phyloP scores from a whole-genome alignment of 2,113 vertebrate species.

The Grammomys surdaster region DNA sequence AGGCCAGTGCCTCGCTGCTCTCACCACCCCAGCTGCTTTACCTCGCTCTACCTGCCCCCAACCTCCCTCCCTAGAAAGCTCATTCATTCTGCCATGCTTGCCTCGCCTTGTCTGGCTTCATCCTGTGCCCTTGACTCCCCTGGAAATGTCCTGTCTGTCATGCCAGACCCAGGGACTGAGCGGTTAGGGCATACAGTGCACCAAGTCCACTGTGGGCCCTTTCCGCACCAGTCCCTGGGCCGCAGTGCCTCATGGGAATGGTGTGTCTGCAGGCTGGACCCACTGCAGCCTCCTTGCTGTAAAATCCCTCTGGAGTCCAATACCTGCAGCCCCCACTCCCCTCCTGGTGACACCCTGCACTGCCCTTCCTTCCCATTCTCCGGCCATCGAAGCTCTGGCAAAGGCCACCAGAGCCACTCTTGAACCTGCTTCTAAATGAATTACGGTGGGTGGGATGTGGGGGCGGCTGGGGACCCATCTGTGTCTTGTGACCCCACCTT shows the following conservation, averaged over 20 bases:
- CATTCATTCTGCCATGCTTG: constrained; percentile 59
- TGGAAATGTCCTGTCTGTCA: constrained; percentile 57
- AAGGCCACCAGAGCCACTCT: neutral
- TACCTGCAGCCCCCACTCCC: neutral
- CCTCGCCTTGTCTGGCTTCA: constrained; percentile 62
- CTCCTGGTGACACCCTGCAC: constrained; percentile 23
- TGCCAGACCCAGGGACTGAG: constrained; percentile 53
- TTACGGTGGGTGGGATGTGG: constrained; percentile 72
- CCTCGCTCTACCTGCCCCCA: neutral
- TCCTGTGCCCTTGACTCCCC: constrained; percentile 78
- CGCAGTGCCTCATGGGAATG: constrained; percentile 63
- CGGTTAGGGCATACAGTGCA: constrained; percentile 22
- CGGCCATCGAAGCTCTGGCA: neutral
- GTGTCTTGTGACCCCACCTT: neutral
- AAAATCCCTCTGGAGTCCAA: constrained; percentile 10
- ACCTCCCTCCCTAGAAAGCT: neutral
- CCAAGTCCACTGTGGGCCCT: constrained; percentile 51
- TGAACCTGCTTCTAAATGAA: constrained; percentile 56
- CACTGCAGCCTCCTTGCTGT: constrained; percentile 73
- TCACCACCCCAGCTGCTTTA: neutral
- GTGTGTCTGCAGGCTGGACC: neutral
- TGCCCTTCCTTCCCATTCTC: constrained; percentile 66
- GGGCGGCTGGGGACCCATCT: constrained; percentile 66
- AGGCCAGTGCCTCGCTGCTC: constrained; percentile 44
- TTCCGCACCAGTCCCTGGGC: constrained; percentile 39